phyloP scores from a whole-genome alignment of 2,888 invertebrate species.

The Callosobruchus maculatus region DNA sequence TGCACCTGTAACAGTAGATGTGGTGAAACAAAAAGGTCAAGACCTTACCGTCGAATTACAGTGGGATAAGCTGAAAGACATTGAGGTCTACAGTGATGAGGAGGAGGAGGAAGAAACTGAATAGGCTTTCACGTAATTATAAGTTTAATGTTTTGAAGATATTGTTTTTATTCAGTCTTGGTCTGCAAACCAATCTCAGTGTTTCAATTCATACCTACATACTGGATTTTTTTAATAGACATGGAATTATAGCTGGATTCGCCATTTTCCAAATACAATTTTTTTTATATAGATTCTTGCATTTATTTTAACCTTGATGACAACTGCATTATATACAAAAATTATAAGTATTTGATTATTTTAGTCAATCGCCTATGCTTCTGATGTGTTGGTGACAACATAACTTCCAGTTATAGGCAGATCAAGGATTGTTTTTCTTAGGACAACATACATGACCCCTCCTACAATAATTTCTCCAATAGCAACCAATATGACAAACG shows the following conservation, averaged over 20 bases:
- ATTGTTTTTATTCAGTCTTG: neutral
- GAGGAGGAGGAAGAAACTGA: neutral
- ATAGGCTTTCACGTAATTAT: neutral
- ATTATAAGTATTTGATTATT: neutral
- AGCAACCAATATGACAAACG: constrained; percentile 65
- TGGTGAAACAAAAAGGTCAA: constrained; percentile 39
- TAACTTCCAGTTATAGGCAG: constrained; percentile 47
- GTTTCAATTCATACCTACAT: neutral
- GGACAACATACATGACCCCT: constrained; percentile 62
- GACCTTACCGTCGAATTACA: constrained; percentile 42
- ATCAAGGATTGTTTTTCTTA: constrained; percentile 67
- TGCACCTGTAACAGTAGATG: constrained; percentile 42
- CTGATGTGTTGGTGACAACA: constrained; percentile 21
- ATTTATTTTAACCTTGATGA: neutral
- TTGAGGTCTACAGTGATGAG: constrained; percentile 43
- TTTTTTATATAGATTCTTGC: neutral
- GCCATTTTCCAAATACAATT: neutral
- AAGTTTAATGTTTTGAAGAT: neutral
- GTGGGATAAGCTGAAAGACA: constrained; percentile 43
- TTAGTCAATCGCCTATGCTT: constrained; percentile 5
- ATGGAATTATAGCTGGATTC: neutral
- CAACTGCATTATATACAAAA: neutral
- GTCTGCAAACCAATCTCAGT: neutral
- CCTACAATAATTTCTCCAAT: constrained; percentile 68
- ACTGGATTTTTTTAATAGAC: neutral